Percentiles rank a stretch among this genome's conserved stretches.
These are phyloP conservation scores for Halcyon chelicuti DNA, from an alignment of 2,797 vertebrate species.

Conservation along the genomic window DNA sequence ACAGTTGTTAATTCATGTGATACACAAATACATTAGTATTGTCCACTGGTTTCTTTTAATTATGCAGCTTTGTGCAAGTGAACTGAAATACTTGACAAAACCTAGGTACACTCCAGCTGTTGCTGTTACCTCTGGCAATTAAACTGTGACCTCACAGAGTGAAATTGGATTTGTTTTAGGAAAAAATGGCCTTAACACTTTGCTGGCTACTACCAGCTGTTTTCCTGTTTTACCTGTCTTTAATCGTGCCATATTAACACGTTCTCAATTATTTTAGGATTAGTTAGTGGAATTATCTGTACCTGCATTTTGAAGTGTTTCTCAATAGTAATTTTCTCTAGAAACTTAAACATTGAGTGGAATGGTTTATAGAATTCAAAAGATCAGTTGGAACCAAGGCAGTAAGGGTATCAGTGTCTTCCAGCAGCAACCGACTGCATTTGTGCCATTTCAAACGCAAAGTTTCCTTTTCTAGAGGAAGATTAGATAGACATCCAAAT, in stretches of 20 bases:
- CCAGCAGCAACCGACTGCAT: not conserved
- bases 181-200: not conserved
- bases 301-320: not conserved
- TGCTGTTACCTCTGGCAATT: not conserved
- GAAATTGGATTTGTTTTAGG: not conserved
- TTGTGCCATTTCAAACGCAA: not conserved
- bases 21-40: not conserved
- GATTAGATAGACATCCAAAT: not conserved
- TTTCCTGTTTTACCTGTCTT: not conserved
- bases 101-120: not conserved
- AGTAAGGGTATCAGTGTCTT: not conserved
- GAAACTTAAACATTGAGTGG: not conserved
- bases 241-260: not conserved
- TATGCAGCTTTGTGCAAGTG: not conserved
- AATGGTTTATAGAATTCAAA: not conserved
- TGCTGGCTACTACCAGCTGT: not conserved
- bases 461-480: not conserved
- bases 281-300: not conserved
- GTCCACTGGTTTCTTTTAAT: not conserved
- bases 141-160: not conserved
- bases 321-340: not conserved
- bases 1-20: not conserved
- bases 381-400: not conserved
- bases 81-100: not conserved
- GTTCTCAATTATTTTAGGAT: not conserved